Percentiles rank a stretch among this genome's conserved stretches.
These are phyloP conservation scores for Penelope pileata DNA, from an alignment of 2,113 vertebrate species.

Conservation along the genomic window DNA sequence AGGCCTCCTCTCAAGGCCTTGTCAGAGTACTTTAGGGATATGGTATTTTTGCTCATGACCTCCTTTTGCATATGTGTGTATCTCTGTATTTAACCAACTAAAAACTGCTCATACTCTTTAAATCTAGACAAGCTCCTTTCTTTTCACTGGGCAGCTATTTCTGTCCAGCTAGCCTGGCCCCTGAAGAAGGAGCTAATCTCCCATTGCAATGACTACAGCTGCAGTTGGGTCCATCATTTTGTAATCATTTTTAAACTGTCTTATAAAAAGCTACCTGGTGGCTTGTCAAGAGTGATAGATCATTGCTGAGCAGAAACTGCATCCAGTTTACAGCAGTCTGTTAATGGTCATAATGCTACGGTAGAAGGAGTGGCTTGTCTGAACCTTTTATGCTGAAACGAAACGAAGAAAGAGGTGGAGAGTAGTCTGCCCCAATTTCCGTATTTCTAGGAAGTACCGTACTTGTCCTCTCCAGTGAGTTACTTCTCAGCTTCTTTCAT, in stretches of 20 bases:
- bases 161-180: fast-evolving
- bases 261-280: background rate
- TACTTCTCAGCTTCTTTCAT: background rate
- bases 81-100: background rate
- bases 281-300: background rate
- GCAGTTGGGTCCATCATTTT: background rate
- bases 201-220: background rate
- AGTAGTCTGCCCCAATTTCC: background rate
- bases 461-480: background rate
- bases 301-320: background rate
- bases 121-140: background rate
- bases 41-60: background rate
- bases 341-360: background rate
- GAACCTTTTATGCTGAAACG: background rate
- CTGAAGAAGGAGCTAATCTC: background rate
- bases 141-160: background rate
- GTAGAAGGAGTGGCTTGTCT: background rate
- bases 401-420: background rate
- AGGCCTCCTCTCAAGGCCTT: background rate
- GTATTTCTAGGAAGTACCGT: background rate
- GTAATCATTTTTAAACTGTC: background rate
- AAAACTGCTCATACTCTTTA: background rate
- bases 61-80: background rate
- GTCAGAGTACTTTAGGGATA: background rate
- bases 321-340: background rate